Evolutionary conservation across 2,888 invertebrate genomes (phyloP).

Genomic region (Agriopis marginaria): DNA sequence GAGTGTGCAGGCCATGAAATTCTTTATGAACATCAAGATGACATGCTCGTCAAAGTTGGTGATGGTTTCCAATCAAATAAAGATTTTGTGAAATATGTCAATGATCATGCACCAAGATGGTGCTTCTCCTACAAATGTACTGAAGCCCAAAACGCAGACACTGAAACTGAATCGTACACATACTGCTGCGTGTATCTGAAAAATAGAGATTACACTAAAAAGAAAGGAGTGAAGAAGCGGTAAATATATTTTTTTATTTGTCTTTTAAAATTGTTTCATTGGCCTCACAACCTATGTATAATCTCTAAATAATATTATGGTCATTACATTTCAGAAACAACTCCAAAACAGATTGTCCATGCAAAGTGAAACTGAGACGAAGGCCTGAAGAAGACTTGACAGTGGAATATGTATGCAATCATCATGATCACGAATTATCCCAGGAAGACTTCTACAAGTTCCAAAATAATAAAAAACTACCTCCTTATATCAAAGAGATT

Average conservation of each 20-base stretch:
- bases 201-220: slow-evolving; percentile 55
- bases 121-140: slow-evolving; percentile 61
- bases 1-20: slow-evolving; percentile 48
- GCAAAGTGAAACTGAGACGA: slow-evolving; percentile 60
- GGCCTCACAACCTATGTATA: too few species aligned
- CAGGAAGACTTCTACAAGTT: slow-evolving; percentile 56
- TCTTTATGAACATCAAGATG: slow-evolving; percentile 53
- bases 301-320: not conserved
- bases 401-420: slow-evolving; percentile 62
- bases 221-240: slow-evolving; percentile 60
- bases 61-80: slow-evolving; percentile 59
- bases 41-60: slow-evolving; percentile 58
- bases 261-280: too few species aligned
- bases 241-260: slow-evolving; percentile 25
- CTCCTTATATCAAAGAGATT: slow-evolving; percentile 62
- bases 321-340: slow-evolving; percentile 49
- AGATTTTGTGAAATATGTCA: slow-evolving; percentile 61
- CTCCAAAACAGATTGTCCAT: slow-evolving; percentile 61
- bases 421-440: slow-evolving; percentile 63
- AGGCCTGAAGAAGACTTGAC: slow-evolving; percentile 54
- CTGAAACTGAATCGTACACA: slow-evolving; percentile 53
- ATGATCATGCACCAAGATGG: slow-evolving; percentile 61
- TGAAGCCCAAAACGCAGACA: slow-evolving; percentile 55
- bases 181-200: slow-evolving; percentile 62
- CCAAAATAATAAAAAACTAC: slow-evolving; percentile 62